Base-by-base conservation (phyloP, 1,140 invertebrate species). In the Acromyrmex echinatior region DNA sequence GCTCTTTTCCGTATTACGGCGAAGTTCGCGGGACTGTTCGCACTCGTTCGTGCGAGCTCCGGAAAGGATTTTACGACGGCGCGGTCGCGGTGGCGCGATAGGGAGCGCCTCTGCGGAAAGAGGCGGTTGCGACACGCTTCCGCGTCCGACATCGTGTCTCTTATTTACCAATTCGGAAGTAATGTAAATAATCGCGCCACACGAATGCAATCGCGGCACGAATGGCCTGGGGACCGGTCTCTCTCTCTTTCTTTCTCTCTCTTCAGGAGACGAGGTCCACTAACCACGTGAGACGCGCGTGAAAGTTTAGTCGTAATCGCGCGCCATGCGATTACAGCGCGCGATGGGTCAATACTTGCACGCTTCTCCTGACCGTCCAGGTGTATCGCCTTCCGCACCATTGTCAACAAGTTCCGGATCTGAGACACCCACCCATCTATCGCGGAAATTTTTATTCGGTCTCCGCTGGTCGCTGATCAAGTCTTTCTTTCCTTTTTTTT, bases 361-460 rank as follows among this genome's bases (percentile, higher is more conserved):
- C 93, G 90, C 82, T 89, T 79, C 88, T 86, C 92, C 88, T 86
- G 92, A 92, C 92, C 94, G 90, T 94, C 94, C 94, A 92, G 94
- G 94, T 95, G 94, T 95, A 95, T 95, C 95, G 95, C 95, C 95
- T 95, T 95, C 95, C 95, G 94, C 88, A 92, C 88, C 93, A 95
- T 95, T 95, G 95, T 95, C 94, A 93, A 90, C 92, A 92, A 93
- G 94, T 95, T 95, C 95, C 94, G 95, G 95, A 95, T 95, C 93
- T 94, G 90, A 94, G 93, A 93, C 92, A 93, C 92, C 91, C 89
- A 85, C 86, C 87, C 88, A 89, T 90, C 81, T 91, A 86, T 88
- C 86, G 79, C 63, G 28, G 65, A 21, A 51, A 51, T 82, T 73
- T 82, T 82, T 81, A 65, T 70, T 82, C 82, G 74, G 58, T 86